These are phyloP conservation scores for Notechis scutatus DNA, from an alignment of 2,113 vertebrate genomes.

Conservation along the genomic window DNA sequence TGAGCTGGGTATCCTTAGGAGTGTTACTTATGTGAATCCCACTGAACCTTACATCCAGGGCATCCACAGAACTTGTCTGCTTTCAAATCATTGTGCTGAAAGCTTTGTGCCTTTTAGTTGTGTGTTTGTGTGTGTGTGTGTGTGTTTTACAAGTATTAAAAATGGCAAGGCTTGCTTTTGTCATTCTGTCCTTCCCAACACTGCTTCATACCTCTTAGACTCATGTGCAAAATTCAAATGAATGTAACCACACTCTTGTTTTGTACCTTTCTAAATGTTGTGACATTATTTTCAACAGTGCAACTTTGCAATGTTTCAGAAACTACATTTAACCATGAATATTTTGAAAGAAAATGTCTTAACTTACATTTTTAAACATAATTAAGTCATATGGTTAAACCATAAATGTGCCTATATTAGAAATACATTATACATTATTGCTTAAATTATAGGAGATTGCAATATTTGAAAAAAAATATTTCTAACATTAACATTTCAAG, in stretches of 20 bases:
- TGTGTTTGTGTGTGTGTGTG: background rate
- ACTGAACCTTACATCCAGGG: background rate
- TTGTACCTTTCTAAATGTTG: background rate
- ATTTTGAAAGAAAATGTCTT: background rate
- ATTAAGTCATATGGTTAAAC: background rate
- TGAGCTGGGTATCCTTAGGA: background rate
- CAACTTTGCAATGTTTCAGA: background rate
- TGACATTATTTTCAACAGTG: background rate
- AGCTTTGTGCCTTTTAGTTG: background rate
- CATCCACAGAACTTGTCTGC: background rate
- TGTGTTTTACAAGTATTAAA: background rate
- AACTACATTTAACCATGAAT: background rate
- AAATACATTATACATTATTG: background rate
- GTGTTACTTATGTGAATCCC: background rate
- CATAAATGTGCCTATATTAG: background rate
- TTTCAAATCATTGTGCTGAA: background rate
- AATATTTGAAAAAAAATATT: background rate
- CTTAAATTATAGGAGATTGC: background rate
- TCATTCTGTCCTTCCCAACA: background rate
- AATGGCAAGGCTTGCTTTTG: background rate
- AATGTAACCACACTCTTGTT: background rate
- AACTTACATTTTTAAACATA: background rate
- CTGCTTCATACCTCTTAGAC: background rate
- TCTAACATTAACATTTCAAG: background rate
- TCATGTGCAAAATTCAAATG: background rate